phyloP scores from a whole-genome alignment of 2,888 invertebrate species.

The Apamea monoglypha region DNA sequence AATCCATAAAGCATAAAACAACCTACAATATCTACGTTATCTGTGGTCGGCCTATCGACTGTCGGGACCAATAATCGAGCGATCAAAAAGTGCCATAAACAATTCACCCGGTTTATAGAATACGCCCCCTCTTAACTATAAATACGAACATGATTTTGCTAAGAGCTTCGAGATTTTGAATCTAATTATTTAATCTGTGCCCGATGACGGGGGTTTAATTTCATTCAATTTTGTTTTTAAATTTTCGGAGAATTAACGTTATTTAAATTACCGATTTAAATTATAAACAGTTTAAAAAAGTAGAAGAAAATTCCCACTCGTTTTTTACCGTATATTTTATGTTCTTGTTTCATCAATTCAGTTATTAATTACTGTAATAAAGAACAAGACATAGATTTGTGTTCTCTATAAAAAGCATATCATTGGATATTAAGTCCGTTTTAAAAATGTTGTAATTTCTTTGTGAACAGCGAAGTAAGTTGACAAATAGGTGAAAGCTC shows the following conservation, averaged over 20 bases:
- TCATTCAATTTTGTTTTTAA: conserved; percentile 15
- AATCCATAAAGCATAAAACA: conserved; percentile 37
- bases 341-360: background rate
- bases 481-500: conserved; percentile 54
- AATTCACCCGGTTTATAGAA: conserved; percentile 43
- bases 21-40: conserved; percentile 40
- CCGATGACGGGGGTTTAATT: conserved; percentile 25
- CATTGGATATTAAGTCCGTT: conserved; percentile 17
- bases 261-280: background rate
- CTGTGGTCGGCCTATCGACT: conserved; percentile 39
- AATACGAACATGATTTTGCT: conserved; percentile 38
- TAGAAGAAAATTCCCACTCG: background rate
- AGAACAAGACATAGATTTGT: conserved; percentile 22
- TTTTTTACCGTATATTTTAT: background rate
- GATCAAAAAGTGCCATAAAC: conserved; percentile 52
- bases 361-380: conserved; percentile 8
- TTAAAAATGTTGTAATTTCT: conserved; percentile 27
- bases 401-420: conserved; percentile 13
- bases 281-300: background rate
- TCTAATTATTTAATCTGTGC: conserved; percentile 45
- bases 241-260: background rate
- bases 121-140: conserved; percentile 53
- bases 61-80: conserved; percentile 50
- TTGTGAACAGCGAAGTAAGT: conserved; percentile 13
- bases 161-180: conserved; percentile 45